These are phyloP conservation scores for Anneissia japonica DNA, from an alignment of 35 echinoderm and acorn worm genomes.

Conservation along the genomic window DNA sequence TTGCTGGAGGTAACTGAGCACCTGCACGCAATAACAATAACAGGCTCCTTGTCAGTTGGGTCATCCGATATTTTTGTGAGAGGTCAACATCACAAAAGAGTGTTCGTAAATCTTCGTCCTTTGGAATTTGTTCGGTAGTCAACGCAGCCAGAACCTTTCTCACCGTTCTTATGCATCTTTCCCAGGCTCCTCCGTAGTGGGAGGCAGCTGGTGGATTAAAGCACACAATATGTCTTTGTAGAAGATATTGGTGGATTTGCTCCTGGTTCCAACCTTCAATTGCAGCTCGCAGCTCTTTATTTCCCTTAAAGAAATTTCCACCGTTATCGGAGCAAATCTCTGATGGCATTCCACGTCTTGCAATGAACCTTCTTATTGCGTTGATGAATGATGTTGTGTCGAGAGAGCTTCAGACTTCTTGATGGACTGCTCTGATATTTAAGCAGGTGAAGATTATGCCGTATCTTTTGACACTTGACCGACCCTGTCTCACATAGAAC, in stretches of 20 bases:
- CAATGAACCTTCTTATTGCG: conserved; percentile 11
- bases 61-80: neutral
- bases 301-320: neutral
- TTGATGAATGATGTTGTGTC: conserved; percentile 10
- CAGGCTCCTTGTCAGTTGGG: neutral
- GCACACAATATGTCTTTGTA: neutral
- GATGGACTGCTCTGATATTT: conserved; percentile 6
- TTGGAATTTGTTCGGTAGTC: neutral
- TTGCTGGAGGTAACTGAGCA: neutral
- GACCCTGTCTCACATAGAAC: neutral
- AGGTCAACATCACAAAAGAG: conserved; percentile 6
- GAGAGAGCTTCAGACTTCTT: neutral
- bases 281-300: neutral
- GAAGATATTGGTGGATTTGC: neutral
- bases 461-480: neutral
- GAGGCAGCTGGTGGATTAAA: conserved; percentile 6
- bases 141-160: neutral
- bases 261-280: neutral
- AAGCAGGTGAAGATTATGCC: conserved; percentile 9
- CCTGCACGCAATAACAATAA: conserved; percentile 9
- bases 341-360: neutral
- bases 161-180: neutral
- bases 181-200: neutral
- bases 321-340: conserved; percentile 6
- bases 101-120: neutral